phyloP scores from a whole-genome alignment of 1,140 invertebrate species.

The Ruditapes philippinarum region DNA sequence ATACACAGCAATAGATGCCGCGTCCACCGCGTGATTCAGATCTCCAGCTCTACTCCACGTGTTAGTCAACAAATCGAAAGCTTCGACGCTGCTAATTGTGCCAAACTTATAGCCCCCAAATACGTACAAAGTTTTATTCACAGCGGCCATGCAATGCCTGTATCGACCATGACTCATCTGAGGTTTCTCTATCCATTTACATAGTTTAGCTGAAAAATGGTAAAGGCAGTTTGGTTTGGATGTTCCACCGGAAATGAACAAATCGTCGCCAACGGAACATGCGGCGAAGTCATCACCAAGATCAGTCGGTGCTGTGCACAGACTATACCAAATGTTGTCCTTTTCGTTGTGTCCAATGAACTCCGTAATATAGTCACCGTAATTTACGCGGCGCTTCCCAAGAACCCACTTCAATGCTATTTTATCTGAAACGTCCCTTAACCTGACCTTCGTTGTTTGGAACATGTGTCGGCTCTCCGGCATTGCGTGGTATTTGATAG shows the following conservation, averaged over 20 bases:
- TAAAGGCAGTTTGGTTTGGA: constrained; percentile 70
- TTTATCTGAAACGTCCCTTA: background rate
- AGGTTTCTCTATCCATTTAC: constrained; percentile 70
- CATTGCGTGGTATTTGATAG: constrained; percentile 64
- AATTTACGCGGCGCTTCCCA: constrained; percentile 46
- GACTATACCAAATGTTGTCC: constrained; percentile 67
- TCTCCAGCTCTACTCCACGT: constrained; percentile 70
- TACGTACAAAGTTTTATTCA: constrained; percentile 67
- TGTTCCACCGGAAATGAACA: constrained; percentile 75
- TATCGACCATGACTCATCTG: constrained; percentile 73
- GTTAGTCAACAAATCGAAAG: constrained; percentile 68
- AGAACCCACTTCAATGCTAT: constrained; percentile 44
- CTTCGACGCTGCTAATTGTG: constrained; percentile 70
- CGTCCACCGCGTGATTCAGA: constrained; percentile 70
- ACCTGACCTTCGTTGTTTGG: background rate
- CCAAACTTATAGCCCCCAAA: constrained; percentile 72
- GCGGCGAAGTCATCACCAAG: constrained; percentile 75
- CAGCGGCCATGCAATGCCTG: constrained; percentile 74
- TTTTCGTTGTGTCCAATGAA: constrained; percentile 59
- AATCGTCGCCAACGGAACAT: constrained; percentile 74
- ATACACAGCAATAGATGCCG: constrained; percentile 67
- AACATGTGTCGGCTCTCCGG: constrained; percentile 68
- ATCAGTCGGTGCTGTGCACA: constrained; percentile 70
- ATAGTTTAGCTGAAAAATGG: constrained; percentile 65
- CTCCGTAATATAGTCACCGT: constrained; percentile 62